These are phyloP conservation scores for Microtus ochrogaster DNA, from an alignment of 2,113 vertebrate species.

Conservation along the genomic window DNA sequence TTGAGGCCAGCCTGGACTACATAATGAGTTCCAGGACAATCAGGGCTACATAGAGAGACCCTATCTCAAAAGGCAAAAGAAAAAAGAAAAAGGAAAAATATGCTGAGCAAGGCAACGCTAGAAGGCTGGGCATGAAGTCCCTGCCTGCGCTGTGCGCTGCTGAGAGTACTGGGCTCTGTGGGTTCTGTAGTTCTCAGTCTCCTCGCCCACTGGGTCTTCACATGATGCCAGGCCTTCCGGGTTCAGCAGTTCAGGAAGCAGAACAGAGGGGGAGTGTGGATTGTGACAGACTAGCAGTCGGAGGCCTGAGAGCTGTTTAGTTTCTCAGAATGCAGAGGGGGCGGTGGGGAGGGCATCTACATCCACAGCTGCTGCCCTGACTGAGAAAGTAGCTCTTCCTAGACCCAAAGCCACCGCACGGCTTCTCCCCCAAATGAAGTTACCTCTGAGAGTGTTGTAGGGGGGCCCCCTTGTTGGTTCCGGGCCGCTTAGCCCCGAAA, in stretches of 20 bases:
- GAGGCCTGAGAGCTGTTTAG: background rate
- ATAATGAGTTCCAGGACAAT: no score
- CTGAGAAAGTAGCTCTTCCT: background rate
- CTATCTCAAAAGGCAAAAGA: background rate
- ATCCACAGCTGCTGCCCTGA: background rate
- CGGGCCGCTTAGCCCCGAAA: no score
- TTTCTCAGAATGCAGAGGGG: background rate
- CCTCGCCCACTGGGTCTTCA: background rate
- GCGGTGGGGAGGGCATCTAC: background rate
- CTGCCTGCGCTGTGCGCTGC: background rate
- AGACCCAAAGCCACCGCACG: background rate
- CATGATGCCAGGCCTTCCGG: no score
- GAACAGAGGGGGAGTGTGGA: background rate
- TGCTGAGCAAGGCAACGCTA: background rate
- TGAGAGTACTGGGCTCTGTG: background rate
- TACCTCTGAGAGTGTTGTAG: background rate
- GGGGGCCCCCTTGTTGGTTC: no score
- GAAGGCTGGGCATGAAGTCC: no score
- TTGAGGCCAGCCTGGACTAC: no score
- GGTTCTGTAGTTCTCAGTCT: background rate
- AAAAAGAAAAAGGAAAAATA: background rate
- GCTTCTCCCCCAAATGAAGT: background rate
- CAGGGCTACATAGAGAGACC: background rate
- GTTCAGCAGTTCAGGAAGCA: background rate
- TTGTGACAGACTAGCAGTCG: background rate